Conservation (phyloP, 1,140 invertebrate species). For the Atopsyche davidsoni region DNA sequence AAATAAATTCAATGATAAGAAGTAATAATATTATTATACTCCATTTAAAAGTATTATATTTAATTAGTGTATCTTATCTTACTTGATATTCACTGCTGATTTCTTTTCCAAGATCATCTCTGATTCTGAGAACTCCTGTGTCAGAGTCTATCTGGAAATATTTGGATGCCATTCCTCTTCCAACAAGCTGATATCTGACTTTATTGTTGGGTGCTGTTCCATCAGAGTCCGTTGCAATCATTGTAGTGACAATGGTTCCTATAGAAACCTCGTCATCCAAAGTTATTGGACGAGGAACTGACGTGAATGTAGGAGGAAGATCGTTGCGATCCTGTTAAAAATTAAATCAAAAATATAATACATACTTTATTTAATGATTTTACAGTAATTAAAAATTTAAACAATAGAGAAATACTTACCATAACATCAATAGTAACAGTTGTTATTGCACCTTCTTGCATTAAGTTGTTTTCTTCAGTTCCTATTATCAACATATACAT, state of each 20-base stretch:
- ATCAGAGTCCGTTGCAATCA: constrained; percentile 74
- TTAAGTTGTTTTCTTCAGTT: constrained; percentile 70
- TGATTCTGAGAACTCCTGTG: constrained; percentile 67
- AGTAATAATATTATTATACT: background rate
- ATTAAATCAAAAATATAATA: background rate
- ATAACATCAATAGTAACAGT: constrained; percentile 71
- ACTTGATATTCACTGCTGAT: constrained; percentile 75
- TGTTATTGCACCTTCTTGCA: constrained; percentile 65
- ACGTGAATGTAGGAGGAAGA: constrained; percentile 78
- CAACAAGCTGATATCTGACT: constrained; percentile 73
- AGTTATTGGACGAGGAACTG: constrained; percentile 70
- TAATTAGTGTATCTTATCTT: constrained; percentile 3
- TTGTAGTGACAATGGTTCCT: constrained; percentile 69
- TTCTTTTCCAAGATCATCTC: constrained; percentile 79
- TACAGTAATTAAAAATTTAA: background rate
- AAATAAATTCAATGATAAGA: constrained; percentile 15
- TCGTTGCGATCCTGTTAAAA: constrained; percentile 66
- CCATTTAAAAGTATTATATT: constrained; percentile 2
- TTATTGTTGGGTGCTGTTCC: constrained; percentile 76
- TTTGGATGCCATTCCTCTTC: constrained; percentile 68
- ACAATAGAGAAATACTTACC: constrained; percentile 55
- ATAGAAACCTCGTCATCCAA: constrained; percentile 77
- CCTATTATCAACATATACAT: constrained; percentile 72
- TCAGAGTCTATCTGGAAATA: constrained; percentile 85
- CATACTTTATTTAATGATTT: background rate